Conservation (phyloP, 2,888 invertebrate species). For the Horisme vitalbata region DNA sequence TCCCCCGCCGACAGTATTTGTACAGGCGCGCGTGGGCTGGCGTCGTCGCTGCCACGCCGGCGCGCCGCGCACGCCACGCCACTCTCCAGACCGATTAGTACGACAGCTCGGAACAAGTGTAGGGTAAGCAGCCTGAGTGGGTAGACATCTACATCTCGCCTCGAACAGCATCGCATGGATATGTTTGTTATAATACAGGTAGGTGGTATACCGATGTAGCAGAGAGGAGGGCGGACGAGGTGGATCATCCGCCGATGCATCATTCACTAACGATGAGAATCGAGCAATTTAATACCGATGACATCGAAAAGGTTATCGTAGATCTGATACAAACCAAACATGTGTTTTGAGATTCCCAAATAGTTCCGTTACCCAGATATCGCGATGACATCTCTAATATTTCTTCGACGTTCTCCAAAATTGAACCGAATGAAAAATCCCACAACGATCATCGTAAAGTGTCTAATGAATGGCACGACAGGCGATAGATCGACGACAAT, state of each 20-base stretch:
- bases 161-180: not conserved
- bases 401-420: conserved; percentile 18
- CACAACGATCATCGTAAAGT: conserved; percentile 40
- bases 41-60: conserved; percentile 36
- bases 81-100: conserved; percentile 7
- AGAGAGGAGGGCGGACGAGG: not conserved
- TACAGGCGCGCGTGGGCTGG: conserved; percentile 61
- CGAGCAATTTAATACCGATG: conserved; percentile 12
- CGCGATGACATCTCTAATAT: conserved; percentile 22
- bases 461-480: conserved; percentile 44
- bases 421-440: conserved; percentile 30
- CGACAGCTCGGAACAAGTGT: conserved; percentile 15
- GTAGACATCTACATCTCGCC: not conserved
- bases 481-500: conserved; percentile 37
- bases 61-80: conserved; percentile 32
- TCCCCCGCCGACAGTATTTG: conserved; percentile 77
- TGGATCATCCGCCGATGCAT: conserved; percentile 3
- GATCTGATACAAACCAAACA: conserved; percentile 18
- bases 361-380: conserved; percentile 24
- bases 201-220: not conserved
- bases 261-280: conserved; percentile 15
- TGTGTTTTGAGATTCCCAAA: conserved; percentile 21
- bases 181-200: not conserved
- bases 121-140: conserved; percentile 8
- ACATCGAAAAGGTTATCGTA: conserved; percentile 18